phyloP scores from a whole-genome alignment of 2,888 invertebrate species.

The Andricus quercusramuli region DNA sequence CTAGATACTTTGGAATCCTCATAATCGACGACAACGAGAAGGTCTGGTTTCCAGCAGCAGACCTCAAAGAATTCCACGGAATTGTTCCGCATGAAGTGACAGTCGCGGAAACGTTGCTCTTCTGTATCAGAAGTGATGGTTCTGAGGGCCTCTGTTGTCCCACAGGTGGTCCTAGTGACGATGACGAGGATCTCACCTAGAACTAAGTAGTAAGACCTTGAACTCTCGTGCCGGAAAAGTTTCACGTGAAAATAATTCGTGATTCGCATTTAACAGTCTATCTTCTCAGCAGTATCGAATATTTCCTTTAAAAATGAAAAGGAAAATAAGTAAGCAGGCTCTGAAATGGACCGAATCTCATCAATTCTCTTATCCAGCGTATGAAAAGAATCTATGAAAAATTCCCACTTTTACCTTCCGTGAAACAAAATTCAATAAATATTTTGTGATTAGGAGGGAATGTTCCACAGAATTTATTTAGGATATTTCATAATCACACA shows the following conservation, averaged over 20 bases:
- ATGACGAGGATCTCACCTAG: constrained; percentile 77
- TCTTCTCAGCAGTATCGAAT: constrained; percentile 51
- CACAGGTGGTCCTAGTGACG: constrained; percentile 82
- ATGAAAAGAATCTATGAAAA: neutral
- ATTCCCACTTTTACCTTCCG: constrained; percentile 18
- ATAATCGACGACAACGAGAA: constrained; percentile 93
- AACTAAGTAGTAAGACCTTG: constrained; percentile 57
- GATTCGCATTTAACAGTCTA: constrained; percentile 53
- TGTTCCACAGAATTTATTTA: neutral
- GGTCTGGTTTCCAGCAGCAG: constrained; percentile 95
- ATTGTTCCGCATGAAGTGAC: constrained; percentile 92
- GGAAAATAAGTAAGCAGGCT: neutral
- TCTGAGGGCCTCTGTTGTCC: constrained; percentile 91
- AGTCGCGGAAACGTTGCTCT: constrained; percentile 87
- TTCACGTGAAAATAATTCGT: constrained; percentile 58
- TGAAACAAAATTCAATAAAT: constrained; percentile 6
- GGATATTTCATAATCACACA: neutral
- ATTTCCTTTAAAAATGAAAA: constrained; percentile 22
- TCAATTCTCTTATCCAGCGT: neutral
- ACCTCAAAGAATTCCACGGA: constrained; percentile 93
- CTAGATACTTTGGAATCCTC: constrained; percentile 87
- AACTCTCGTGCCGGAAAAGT: constrained; percentile 52
- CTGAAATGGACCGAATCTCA: neutral
- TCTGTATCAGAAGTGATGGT: constrained; percentile 92
- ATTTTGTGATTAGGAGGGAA: too few relatives aligned